Evolutionary conservation across 1,140 invertebrate species (phyloP).

Genomic region (Trichoplusia ni): DNA sequence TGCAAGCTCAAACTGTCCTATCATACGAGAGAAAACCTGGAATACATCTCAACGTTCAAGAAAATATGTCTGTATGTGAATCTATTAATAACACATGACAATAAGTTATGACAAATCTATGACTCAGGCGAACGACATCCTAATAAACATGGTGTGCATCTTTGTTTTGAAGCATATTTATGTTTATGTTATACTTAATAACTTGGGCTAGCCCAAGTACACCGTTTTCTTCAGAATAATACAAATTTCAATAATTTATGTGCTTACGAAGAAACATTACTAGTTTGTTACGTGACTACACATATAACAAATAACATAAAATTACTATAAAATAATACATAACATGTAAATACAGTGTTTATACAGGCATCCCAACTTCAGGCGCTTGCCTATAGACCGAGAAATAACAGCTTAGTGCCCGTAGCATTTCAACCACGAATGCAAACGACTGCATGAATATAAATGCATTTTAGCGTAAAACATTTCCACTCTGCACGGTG

Average conservation of each 20-base stretch:
- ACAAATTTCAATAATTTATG: conserved; percentile 13
- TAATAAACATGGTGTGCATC: too few relatives aligned
- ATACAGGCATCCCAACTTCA: conserved; percentile 15
- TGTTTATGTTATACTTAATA: background rate
- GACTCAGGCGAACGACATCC: too few relatives aligned
- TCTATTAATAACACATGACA: too few relatives aligned
- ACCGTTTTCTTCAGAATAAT: conserved; percentile 4
- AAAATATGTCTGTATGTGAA: too few relatives aligned
- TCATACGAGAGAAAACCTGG: too few relatives aligned
- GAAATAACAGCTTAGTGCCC: conserved; percentile 31
- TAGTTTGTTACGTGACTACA: conserved; percentile 22
- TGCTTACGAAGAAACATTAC: conserved; percentile 3
- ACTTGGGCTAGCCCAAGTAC: background rate
- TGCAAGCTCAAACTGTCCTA: background rate
- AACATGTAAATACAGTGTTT: conserved; percentile 21
- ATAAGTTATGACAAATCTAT: too few relatives aligned
- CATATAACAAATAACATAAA: conserved; percentile 29
- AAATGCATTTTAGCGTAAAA: conserved; percentile 31
- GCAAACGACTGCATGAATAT: conserved; percentile 37
- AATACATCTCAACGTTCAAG: too few relatives aligned
- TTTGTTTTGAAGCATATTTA: too few relatives aligned
- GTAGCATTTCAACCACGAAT: conserved; percentile 28
- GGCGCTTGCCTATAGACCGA: conserved; percentile 15
- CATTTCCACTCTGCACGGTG: conserved; percentile 23
- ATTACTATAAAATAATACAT: conserved; percentile 20